Conservation (phyloP, 2,797 vertebrate species). For the Sparus aurata region DNA sequence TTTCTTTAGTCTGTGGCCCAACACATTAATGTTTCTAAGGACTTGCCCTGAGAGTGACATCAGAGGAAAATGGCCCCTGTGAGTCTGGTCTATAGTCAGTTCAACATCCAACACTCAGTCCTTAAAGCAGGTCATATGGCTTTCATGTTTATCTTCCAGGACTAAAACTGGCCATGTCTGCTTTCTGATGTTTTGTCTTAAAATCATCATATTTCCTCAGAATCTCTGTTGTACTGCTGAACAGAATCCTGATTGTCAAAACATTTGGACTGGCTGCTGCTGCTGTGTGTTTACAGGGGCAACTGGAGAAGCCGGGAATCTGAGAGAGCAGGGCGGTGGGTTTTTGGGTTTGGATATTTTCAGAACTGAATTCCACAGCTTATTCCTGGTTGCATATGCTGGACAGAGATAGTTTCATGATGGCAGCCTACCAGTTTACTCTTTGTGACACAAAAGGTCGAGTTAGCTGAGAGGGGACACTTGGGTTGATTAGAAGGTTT, state of each 20-base stretch:
- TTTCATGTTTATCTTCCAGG: neutral
- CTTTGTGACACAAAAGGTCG: constrained; percentile 40
- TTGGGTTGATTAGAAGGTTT: constrained; percentile 1
- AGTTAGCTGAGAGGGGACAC: constrained; percentile 21
- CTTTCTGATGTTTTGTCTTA: constrained; percentile 16
- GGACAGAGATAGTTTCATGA: constrained; percentile 61
- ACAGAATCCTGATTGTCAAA: constrained; percentile 49
- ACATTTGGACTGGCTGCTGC: constrained; percentile 53
- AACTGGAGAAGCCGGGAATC: constrained; percentile 71
- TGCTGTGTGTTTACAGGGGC: constrained; percentile 70
- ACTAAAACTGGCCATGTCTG: neutral
- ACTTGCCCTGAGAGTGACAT: no score
- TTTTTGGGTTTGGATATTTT: constrained; percentile 74
- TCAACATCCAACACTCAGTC: neutral
- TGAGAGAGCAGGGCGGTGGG: constrained; percentile 59
- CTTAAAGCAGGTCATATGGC: no score
- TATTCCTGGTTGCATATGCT: constrained; percentile 75
- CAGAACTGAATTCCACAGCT: constrained; percentile 71
- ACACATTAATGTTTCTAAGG: no score
- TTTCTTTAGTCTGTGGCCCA: no score
- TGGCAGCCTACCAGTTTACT: constrained; percentile 46
- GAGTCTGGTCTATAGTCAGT: neutral
- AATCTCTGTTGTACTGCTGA: constrained; percentile 52
- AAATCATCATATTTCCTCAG: constrained; percentile 20
- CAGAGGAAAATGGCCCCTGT: no score